Conservation (phyloP, 2,113 vertebrate species). For the Microcebus lehilahytsara region DNA sequence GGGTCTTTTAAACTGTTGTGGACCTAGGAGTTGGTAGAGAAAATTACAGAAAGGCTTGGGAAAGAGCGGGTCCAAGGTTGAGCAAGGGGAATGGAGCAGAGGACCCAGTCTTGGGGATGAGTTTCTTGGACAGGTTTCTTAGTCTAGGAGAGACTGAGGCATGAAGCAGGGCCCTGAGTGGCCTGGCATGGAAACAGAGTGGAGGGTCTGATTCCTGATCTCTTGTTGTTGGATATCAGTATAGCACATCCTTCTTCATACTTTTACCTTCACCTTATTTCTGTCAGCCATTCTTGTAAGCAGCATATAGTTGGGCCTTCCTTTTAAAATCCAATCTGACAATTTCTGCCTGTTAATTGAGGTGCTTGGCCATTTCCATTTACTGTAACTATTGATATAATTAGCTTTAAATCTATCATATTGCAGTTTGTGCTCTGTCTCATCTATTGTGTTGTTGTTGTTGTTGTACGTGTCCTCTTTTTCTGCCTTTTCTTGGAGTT, state of each 20-base stretch:
- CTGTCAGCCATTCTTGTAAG: neutral
- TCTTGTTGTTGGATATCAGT: neutral
- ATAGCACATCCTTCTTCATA: neutral
- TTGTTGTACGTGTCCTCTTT: neutral
- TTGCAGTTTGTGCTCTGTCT: neutral
- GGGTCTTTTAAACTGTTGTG: neutral
- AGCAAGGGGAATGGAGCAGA: neutral
- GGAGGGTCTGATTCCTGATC: neutral
- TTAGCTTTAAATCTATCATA: neutral
- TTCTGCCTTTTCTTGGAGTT: neutral
- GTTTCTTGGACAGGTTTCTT: neutral
- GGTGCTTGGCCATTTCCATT: neutral
- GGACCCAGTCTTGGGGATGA: too few species aligned
- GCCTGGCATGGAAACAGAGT: neutral
- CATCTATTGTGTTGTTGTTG: neutral
- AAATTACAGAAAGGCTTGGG: neutral
- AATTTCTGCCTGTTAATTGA: neutral
- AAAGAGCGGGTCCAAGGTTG: neutral
- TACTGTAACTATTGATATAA: neutral
- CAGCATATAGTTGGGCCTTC: neutral
- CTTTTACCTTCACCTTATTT: neutral
- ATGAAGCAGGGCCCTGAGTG: neutral
- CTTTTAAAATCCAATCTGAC: neutral
- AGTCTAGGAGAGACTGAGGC: neutral
- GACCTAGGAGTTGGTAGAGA: neutral